These are phyloP conservation scores for Drosophila emarginata DNA, from an alignment of 2,888 invertebrate genomes.

Conservation along the genomic window DNA sequence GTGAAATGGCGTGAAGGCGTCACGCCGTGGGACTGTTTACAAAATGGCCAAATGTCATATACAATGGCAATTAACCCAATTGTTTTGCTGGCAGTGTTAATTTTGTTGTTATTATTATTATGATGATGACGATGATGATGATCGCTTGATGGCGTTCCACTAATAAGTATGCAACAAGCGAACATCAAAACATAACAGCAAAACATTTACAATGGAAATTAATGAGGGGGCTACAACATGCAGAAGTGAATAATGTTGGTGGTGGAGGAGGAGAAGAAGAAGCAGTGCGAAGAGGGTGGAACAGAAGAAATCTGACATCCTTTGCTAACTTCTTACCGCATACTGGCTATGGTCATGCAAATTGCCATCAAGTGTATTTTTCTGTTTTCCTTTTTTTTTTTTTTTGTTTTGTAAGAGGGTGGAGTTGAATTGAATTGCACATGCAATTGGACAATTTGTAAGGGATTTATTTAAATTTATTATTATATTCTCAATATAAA, in stretches of 20 bases:
- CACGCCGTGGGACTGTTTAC: slow-evolving; percentile 16
- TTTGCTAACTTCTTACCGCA: background rate
- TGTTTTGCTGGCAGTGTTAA: slow-evolving; percentile 51
- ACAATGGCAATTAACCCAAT: slow-evolving; percentile 71
- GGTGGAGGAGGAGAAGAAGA: too few species aligned
- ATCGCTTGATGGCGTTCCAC: slow-evolving; percentile 44
- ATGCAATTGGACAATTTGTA: slow-evolving; percentile 16
- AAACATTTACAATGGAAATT: slow-evolving; percentile 59
- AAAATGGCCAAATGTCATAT: slow-evolving; percentile 60
- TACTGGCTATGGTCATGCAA: slow-evolving; percentile 40
- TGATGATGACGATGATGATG: slow-evolving; percentile 36
- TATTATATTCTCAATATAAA: background rate
- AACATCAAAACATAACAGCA: slow-evolving; percentile 14
- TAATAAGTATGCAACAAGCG: slow-evolving; percentile 57
- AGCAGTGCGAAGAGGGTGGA: too few species aligned
- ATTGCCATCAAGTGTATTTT: slow-evolving; percentile 39
- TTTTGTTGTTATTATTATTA: slow-evolving; percentile 37
- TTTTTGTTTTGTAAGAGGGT: background rate
- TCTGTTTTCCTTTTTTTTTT: background rate
- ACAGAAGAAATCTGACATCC: background rate
- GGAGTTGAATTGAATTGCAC: slow-evolving; percentile 10
- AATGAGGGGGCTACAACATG: slow-evolving; percentile 49
- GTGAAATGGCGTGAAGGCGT: too few species aligned
- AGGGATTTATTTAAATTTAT: background rate
- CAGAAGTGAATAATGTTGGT: too few species aligned